phyloP scores from a whole-genome alignment of 2,888 invertebrate species.

The Protonemura montana region DNA sequence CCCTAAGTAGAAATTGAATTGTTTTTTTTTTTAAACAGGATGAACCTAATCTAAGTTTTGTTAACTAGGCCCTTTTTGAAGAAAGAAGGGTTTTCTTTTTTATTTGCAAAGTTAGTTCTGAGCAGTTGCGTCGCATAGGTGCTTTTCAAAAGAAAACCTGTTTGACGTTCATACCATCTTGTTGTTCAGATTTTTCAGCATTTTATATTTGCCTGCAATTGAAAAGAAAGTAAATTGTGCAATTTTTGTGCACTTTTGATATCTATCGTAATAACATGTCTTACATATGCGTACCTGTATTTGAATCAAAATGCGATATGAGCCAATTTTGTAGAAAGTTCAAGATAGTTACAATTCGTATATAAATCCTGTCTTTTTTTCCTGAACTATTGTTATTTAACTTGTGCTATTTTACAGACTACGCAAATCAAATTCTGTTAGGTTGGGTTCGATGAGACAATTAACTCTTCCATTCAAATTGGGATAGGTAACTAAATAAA shows the following conservation, averaged over 20 bases:
- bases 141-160: background rate
- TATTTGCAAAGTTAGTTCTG: background rate
- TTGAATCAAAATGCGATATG: background rate
- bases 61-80: background rate
- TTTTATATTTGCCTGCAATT: background rate
- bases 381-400: background rate
- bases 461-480: too few relatives aligned
- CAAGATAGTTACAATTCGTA: background rate
- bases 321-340: background rate
- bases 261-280: background rate
- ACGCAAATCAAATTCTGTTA: background rate
- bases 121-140: background rate
- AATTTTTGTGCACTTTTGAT: background rate
- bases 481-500: too few relatives aligned
- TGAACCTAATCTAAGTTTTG: background rate
- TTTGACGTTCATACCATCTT: background rate
- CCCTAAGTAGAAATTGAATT: background rate
- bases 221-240: background rate
- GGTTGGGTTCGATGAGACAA: background rate
- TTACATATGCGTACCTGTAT: background rate
- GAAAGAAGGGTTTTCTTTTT: background rate
- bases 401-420: background rate
- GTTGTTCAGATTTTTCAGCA: background rate
- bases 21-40: background rate
- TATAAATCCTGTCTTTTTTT: background rate